Evolutionary conservation across 2,888 invertebrate species (phyloP).

Genomic region (Taphrorychus bicolor): DNA sequence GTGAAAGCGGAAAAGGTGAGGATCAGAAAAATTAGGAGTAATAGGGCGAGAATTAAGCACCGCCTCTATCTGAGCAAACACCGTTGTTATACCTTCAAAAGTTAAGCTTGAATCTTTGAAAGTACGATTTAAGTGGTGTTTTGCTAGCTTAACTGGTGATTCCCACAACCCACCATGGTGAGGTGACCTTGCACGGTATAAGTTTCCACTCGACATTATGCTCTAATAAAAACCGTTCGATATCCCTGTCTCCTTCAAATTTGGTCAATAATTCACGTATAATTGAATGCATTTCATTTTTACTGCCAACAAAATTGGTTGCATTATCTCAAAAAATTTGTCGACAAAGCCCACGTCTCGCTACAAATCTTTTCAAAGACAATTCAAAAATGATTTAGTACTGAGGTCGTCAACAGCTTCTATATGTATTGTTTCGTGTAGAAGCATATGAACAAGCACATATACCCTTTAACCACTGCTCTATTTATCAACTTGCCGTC

Average conservation of each 20-base stretch:
- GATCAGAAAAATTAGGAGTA: conserved; percentile 44
- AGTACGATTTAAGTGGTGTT: not conserved
- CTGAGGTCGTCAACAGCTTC: conserved; percentile 6
- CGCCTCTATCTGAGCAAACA: conserved; percentile 39
- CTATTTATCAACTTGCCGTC: conserved; percentile 10
- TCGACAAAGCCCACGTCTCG: not conserved
- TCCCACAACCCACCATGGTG: conserved; percentile 11
- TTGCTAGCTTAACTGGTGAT: not conserved
- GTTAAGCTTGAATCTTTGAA: not conserved
- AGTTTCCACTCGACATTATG: not conserved
- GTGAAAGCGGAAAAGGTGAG: conserved; percentile 39
- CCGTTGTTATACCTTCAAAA: not conserved
- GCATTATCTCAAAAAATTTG: not conserved
- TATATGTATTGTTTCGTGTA: conserved; percentile 1
- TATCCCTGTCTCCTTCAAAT: not conserved
- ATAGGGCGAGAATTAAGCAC: conserved; percentile 50
- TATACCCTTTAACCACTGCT: too few species aligned
- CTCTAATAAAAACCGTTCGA: not conserved
- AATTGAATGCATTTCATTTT: not conserved
- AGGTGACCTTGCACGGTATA: conserved; percentile 7
- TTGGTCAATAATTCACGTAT: not conserved
- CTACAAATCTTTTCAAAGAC: not conserved
- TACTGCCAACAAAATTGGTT: not conserved
- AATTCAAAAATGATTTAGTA: not conserved
- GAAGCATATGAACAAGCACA: too few species aligned